Evolutionary conservation across 2,888 invertebrate species (phyloP), one percentile per base, ranked within the genome.

Genomic region (Caenorhabditis sp.): DNA sequence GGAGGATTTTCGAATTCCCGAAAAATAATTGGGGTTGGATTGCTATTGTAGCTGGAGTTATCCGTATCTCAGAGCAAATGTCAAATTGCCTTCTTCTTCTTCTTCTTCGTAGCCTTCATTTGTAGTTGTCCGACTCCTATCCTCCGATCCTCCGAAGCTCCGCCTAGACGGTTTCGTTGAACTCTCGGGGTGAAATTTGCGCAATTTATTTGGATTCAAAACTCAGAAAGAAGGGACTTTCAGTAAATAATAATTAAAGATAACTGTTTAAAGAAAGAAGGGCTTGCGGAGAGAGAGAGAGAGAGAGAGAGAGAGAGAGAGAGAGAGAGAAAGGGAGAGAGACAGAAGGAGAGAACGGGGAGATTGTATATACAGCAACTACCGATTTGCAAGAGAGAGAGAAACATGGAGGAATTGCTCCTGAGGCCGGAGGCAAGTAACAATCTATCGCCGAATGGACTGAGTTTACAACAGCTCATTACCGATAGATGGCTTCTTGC

Each of bases 351-450:
- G 35, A 44, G 32, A 40, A 61, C 24, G 37, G 40, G 18, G 40
- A 18, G 61, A 47, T 61, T 61, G 15, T 61, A 61, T 61, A 61
- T 61, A 61, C 61, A 61, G 61, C 47, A 47, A 47, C 61, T 61
- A 61, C 61, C 61, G 61, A 61, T 47, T 37, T 55, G 28, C 62
- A 40, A 62, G 22, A n/a, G 44, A 37, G 40, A 62, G 44, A 18
- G 15, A 47, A 44, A 51, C n/a, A 50, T 32, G 60, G 13, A 40
- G 24, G 9, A 50, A 20, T 18, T 2, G 18, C 32, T 56, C 56
- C 56, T 56, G 15, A 35, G 2, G 24, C n/a, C n/a, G n/a, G n/a
- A n/a, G n/a, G n/a, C n/a, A n/a, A n/a, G n/a, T n/a, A n/a, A n/a
- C n/a, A n/a, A n/a, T n/a, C n/a, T n/a, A n/a, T n/a, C n/a, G n/a